Evolutionary conservation across 2,888 invertebrate species (phyloP).

Genomic region (Herminia tarsipennalis): DNA sequence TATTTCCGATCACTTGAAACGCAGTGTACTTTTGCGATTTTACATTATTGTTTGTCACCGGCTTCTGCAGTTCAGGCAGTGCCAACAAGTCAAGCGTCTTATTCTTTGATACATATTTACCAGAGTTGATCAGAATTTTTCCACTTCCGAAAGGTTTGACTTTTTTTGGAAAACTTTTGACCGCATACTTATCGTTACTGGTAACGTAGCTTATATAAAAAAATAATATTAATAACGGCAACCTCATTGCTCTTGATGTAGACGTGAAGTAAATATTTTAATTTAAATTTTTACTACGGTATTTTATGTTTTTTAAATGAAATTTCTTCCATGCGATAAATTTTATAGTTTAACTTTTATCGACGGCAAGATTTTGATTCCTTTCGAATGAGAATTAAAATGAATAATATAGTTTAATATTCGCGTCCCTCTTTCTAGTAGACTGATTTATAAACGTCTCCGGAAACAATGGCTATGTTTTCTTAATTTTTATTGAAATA

Average conservation of each 20-base stretch:
- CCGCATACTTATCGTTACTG: slow-evolving; percentile 12
- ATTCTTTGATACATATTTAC: slow-evolving; percentile 41
- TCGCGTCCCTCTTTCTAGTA: background rate
- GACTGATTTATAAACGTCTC: background rate
- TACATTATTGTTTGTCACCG: slow-evolving; percentile 8
- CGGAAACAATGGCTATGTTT: background rate
- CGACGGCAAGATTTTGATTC: slow-evolving; percentile 14
- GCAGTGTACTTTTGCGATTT: slow-evolving; percentile 50
- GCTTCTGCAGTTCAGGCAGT: slow-evolving; percentile 16
- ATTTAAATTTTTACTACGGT: slow-evolving; percentile 29
- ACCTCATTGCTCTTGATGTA: slow-evolving; percentile 49
- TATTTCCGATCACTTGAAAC: slow-evolving; percentile 46
- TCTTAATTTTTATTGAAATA: slow-evolving; percentile 10
- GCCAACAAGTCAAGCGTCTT: slow-evolving; percentile 6
- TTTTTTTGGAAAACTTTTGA: slow-evolving; percentile 50
- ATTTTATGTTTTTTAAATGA: slow-evolving; percentile 45
- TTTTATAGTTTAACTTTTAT: slow-evolving; percentile 41
- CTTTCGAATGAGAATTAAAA: background rate
- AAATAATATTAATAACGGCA: slow-evolving; percentile 42
- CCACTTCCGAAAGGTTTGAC: slow-evolving; percentile 41
- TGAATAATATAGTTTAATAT: background rate
- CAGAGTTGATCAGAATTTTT: slow-evolving; percentile 51
- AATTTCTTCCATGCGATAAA: slow-evolving; percentile 46
- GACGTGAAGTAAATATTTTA: slow-evolving; percentile 21
- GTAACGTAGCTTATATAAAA: slow-evolving; percentile 39